Evolutionary conservation across 92 coral and sea anemone genomes (phyloP).

Genomic region (Phenganax marumi): DNA sequence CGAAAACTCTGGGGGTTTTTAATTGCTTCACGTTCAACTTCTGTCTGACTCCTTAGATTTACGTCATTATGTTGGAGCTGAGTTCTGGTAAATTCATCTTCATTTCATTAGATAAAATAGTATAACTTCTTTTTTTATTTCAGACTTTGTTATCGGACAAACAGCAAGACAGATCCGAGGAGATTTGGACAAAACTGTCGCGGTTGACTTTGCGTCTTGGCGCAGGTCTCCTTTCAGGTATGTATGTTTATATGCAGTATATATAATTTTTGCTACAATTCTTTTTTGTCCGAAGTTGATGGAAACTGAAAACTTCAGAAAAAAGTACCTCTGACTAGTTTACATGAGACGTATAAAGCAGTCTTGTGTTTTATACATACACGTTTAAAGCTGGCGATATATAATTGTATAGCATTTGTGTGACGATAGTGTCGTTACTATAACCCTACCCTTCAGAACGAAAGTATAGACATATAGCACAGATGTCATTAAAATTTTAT

Average conservation of each 20-base stretch:
- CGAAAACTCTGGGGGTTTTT: not conserved
- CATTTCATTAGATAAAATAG: not conserved
- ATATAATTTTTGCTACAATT: not conserved
- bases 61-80: not conserved
- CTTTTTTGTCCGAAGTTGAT: not conserved
- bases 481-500: too few species aligned
- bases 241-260: not conserved
- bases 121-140: not conserved
- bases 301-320: not conserved
- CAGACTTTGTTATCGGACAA: not conserved
- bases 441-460: too few species aligned
- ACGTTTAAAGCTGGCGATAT: too few species aligned
- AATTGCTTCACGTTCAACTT: not conserved
- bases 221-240: conserved; percentile 11
- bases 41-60: not conserved
- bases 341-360: too few species aligned
- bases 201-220: conserved; percentile 14
- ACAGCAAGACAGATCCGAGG: not conserved
- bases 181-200: not conserved
- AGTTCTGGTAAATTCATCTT: not conserved
- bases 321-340: too few species aligned
- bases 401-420: too few species aligned
- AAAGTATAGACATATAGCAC: too few species aligned
- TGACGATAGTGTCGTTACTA: too few species aligned
- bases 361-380: too few species aligned